Conservation (phyloP, 1,140 invertebrate genomes). For the Drosophila biarmipes region DNA sequence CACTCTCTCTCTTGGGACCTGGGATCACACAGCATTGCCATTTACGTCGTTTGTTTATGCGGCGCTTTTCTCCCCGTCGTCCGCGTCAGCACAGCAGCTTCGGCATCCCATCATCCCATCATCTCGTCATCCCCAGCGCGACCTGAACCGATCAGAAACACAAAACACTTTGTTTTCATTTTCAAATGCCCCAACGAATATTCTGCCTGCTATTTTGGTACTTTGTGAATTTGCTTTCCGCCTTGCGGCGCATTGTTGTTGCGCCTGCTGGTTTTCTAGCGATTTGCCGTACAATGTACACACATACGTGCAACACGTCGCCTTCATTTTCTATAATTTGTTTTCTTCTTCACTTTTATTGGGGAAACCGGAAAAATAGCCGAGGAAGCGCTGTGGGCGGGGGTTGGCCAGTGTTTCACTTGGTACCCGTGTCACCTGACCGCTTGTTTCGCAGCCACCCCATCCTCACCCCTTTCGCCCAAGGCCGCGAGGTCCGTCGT, state of each 20-base stretch:
- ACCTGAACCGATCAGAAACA: neutral
- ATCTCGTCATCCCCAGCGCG: constrained; percentile 5
- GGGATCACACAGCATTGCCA: constrained; percentile 15
- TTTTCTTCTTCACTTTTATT: constrained; percentile 11
- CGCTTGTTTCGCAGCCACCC: constrained; percentile 1
- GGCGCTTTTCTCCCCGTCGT: constrained; percentile 8
- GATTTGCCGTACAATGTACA: neutral
- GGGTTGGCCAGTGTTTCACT: constrained; percentile 16
- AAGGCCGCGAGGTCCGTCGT: constrained; percentile 26
- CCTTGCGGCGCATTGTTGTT: constrained; percentile 22
- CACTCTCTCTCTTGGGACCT: neutral
- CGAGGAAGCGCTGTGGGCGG: neutral
- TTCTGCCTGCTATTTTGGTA: constrained; percentile 24
- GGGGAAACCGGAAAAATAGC: constrained; percentile 34
- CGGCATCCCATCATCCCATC: neutral
- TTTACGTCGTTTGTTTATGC: constrained; percentile 25
- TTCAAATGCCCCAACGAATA: constrained; percentile 19
- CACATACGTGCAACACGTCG: constrained; percentile 1
- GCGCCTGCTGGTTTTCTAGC: constrained; percentile 21
- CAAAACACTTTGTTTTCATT: constrained; percentile 18
- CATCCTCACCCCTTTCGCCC: neutral
- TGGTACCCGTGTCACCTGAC: constrained; percentile 35
- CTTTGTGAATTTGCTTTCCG: constrained; percentile 41
- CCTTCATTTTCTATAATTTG: constrained; percentile 29
- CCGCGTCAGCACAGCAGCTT: constrained; percentile 9